A percentile compares a stretch with the other conserved stretches of the same genome.
phyloP scores from a whole-genome alignment of 2,113 vertebrate genomes.

The Lycaon pictus region DNA sequence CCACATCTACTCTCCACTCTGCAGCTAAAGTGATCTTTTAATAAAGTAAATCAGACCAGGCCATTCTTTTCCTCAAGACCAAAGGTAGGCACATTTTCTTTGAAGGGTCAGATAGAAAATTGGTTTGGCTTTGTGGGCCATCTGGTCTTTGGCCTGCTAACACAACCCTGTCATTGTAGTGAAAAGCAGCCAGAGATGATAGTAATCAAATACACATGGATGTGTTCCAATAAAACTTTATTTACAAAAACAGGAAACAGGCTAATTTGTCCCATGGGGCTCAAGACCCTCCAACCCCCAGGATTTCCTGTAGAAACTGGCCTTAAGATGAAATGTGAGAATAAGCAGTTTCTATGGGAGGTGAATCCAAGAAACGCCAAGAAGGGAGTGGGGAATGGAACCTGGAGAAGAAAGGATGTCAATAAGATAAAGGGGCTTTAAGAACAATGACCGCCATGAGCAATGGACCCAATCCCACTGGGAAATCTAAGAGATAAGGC shows the following conservation, averaged over 20 bases:
- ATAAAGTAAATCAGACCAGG: background rate
- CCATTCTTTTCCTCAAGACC: background rate
- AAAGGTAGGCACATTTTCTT: background rate
- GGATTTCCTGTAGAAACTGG: background rate
- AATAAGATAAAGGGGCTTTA: background rate
- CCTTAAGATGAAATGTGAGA: background rate
- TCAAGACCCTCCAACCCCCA: background rate
- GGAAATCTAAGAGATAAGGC: background rate
- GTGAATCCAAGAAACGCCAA: background rate
- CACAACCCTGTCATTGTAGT: background rate
- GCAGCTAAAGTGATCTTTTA: background rate
- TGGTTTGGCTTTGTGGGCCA: background rate
- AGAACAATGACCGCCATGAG: background rate
- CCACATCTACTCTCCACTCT: background rate
- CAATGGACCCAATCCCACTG: fast-evolving
- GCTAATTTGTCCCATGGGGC: too few relatives aligned
- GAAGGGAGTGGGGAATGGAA: background rate
- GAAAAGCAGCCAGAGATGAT: background rate
- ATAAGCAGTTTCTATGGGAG: fast-evolving
- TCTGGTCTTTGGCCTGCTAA: too few relatives aligned
- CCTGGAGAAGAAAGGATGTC: background rate
- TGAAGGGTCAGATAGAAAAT: background rate
- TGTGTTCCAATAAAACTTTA: background rate
- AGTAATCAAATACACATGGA: background rate
- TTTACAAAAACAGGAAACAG: background rate